Percentiles rank a stretch among this genome's conserved stretches.
Conservation (phyloP, 2,888 invertebrate species). For the Alitta virens region DNA sequence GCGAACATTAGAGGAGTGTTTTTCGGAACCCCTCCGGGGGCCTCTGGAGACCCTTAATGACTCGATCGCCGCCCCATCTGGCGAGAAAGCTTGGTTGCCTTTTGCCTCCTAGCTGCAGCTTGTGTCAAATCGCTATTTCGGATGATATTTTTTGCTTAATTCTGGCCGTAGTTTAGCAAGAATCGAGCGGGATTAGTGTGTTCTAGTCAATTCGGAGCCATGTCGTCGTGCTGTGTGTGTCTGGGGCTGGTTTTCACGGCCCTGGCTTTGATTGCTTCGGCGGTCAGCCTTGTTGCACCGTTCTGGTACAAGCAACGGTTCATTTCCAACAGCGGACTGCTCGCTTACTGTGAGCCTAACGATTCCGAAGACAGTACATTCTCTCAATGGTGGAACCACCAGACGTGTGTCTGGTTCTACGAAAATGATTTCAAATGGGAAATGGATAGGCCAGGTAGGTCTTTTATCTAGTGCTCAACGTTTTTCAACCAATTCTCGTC, state of each 20-base stretch:
- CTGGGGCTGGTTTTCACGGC: slow-evolving; percentile 10
- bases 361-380: no score
- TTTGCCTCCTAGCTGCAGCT: no score
- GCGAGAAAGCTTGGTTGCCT: no score
- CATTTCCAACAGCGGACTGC: background rate
- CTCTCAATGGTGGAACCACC: background rate
- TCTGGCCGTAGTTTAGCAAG: no score
- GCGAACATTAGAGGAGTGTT: no score
- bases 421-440: slow-evolving; percentile 14
- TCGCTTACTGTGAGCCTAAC: background rate
- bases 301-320: slow-evolving; percentile 10
- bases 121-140: no score
- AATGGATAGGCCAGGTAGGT: slow-evolving; percentile 9
- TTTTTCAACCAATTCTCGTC: no score
- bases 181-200: no score
- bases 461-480: background rate
- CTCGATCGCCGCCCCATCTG: no score
- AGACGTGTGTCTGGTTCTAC: slow-evolving; percentile 13
- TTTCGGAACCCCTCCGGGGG: no score
- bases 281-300: slow-evolving; percentile 11
- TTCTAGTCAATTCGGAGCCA: background rate
- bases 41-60: no score
- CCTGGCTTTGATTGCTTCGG: slow-evolving; percentile 11
- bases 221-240: slow-evolving; percentile 17
- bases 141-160: no score